Evolutionary conservation across 1,140 invertebrate species (phyloP), one percentile per base, ranked within the genome.

Genomic region (Venturia canescens): DNA sequence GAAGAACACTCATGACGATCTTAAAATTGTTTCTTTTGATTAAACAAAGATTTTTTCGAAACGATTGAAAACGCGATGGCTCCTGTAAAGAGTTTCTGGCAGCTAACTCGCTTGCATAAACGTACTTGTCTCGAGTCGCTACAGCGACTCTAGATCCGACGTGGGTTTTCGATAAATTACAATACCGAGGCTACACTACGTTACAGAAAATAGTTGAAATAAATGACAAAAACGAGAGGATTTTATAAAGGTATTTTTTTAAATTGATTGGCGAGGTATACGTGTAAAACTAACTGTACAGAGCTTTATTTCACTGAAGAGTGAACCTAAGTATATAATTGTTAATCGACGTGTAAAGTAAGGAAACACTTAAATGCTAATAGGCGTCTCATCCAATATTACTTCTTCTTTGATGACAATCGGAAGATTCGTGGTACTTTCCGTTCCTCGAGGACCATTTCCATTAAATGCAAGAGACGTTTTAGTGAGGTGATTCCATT

Each of bases 391-490:
- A 3, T 80, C 78, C 16, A 72, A 44, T 50, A 80, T 80, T 21
- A 72, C 63, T 72, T 80, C 78, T 57, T 80, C 69, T 60, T 72
- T 80, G 26, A 72, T 80, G 15, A 80, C n/a, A 18, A 63, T 38
- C 50, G 1, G 50, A 53, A n/a, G 69, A 69, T 23, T 63, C n/a
- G 0, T 34, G 11, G 44, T 38, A 9, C 5, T 16, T 26, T 53
- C 53, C 16, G 44, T 4, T 48, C 38, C 13, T 18, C 5, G 23
- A 23, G 9, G 44, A 53, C 27, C 48, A 50, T 75, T 38, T 21
- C 2, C 13, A 53, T 27, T 26, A 18, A 63, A 21, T 23, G n/a
- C 15, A 9, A 48, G 23, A 11, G 69, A 48, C 7, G 3, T n/a
- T 26, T 26, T n/a, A 23, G 6, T 53, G 21, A 31, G 13, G 27